Evolutionary conservation across 2,113 vertebrate genomes (phyloP), one percentile per base, ranked within the genome.

Genomic region (Choloepus hoffmanni): DNA sequence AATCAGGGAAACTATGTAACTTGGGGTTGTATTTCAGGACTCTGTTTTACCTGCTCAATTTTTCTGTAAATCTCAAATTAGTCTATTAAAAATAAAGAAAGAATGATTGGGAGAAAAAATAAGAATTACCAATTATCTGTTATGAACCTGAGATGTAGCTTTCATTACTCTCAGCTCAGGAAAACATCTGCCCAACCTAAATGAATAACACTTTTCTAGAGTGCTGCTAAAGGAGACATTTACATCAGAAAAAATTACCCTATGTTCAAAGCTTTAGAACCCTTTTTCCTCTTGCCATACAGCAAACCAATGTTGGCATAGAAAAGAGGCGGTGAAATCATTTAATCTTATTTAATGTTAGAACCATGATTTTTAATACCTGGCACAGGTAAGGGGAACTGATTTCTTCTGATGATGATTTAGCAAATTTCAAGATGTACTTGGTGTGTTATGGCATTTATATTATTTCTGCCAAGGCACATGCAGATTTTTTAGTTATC

Each of bases 321-420:
- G 45, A 96, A 79, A 95, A 92, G 70, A 92, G 74, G 45, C 43
- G 36, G 28, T 96, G 28, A 83, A 89, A 79, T 86, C 55, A 68
- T 67, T 85, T 85, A 82, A 62, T 89, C 24, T n/a, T 81, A 63
- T 68, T 53, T 89, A 76, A 93, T 85, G 30, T 74, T 94, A 89
- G 53, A 96, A 48, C 3, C 92, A 83, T 96, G 70, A 70, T 79
- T 85, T 92, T 92, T 81, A 95, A 95, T 81, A 74, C 36, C 21
- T 96, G 86, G 60, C 43, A 76, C 36, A 48, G 70, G 15, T 28
- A 23, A 67, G 30, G 65, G 45, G 23, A 83, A 67, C 10, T n/a
- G 94, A 58, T 89, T 92, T 82, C 48, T 88, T 65, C n/a, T 95
- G 30, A 85, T 78, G 16, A 36, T 74, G 28, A 85, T 85, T 89